Evolutionary conservation across 1,140 invertebrate species (phyloP), one percentile per base, ranked within the genome.

Genomic region (Leptopilina boulardi): DNA sequence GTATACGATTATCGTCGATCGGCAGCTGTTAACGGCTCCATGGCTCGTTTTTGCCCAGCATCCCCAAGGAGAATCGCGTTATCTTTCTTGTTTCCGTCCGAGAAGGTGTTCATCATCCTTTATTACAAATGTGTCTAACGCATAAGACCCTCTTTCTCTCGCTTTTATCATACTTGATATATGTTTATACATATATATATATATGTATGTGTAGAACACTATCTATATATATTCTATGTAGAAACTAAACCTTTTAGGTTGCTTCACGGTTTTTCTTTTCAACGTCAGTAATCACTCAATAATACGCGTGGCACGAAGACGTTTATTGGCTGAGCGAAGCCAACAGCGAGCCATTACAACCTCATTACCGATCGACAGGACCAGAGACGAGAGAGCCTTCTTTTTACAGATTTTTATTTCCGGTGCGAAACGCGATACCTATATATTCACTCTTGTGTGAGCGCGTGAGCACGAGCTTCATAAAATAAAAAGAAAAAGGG

Each of bases 321-420:
- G 56, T 30, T 66, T 51, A 51, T 51, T 51, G 47, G 47, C 47
- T 18, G 47, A 18, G 47, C 47, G 47, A 51, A 51, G 47, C 47
- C 47, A 51, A 51, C 47, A 51, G 47, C 59, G 26, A 66, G 26
- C 59, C 59, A 66, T 66, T 66, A 66, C 59, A 66, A 66, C 59
- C 59, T 66, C 59, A 66, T 66, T 66, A 66, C 10, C 23, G 59
- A 66, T 66, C 23, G 59, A 66, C 59, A 66, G 23, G 59, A 66
- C 26, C 54, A 59, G 13, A 59, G 54, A 26, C 23, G 59, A 66
- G 59, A 21, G n/a, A n/a, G n/a, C n/a, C n/a, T n/a, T 11, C 11
- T 3, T 13, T 66, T 66, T 15, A 23, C 59, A 30, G 3, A 66
- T 66, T 66, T 34, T 66, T 66, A 66, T 66, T 66, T 66, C 59